Base-by-base conservation (phyloP, 2,113 vertebrate genomes). In the Sapayoa aenigma region DNA sequence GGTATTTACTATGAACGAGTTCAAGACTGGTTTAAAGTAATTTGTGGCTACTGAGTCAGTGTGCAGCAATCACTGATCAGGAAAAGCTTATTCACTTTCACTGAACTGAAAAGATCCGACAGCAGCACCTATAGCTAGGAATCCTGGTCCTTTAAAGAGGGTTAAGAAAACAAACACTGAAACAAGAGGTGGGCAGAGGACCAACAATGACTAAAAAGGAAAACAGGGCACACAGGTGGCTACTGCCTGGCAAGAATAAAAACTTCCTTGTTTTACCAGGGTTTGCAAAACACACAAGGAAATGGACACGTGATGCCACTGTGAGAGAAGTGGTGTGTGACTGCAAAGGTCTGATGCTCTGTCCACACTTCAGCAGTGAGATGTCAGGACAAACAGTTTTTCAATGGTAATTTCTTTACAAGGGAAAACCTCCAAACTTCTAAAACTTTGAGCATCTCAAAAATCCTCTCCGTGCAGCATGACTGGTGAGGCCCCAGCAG, bases 31-130 rank as follows among this genome's bases (percentile, higher is more conserved):
- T 81, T 94, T 93, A 67, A 60, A 94, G 41, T 91, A 97, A 91
- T 93, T 82, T 92, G 94, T 92, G 82, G 76, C 83, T 96, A 96
- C 76, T 83, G 91, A 97, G 93, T 63, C 67, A 85, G 86, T 52
- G 39, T 87, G 66, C 46, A 82, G 75, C 82, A 95, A 94, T 97
- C 74, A 92, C n/a, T 60, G 87, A 94, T 89, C 87, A 95, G 89
- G 49, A 93, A 96, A 91, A 90, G 63, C 33, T 67, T 89, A 96
- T 30, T 76, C 76, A 90, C 63, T 81, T 59, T 84, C 92, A 96
- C 52, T 97, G 94, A 84, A 84, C 89, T 87, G 87, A 78, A 92
- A 92, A 89, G 78, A 72, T 76, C 84, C 18, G 58, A 84, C 94
- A 89, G 89, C 87, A 96, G 82, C 74, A 97, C 77, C 87, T 93